Base-by-base conservation (phyloP, 2,797 vertebrate species). In the Enteromius thamalakanensis region DNA sequence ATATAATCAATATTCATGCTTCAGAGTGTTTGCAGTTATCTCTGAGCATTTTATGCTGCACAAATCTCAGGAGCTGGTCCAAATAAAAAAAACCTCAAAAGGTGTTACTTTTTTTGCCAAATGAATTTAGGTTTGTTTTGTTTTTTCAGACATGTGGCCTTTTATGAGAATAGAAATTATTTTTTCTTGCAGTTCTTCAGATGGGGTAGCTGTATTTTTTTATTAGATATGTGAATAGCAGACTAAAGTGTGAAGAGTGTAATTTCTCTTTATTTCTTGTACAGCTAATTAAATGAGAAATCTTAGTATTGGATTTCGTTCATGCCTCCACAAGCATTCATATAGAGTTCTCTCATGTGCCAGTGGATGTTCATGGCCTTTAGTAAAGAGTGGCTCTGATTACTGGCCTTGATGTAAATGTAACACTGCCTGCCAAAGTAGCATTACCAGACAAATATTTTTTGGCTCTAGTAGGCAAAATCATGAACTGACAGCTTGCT, bases 311-410 rank as follows among this genome's bases (percentile, higher is more conserved):
- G 62, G 37, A 74, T 19, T 60, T 42, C 8, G 15, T 78, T 78
- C 26, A 78, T 19, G 26, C 40, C 10, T 78, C 29, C 47, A 37
- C 26, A 78, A 47, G 21, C 42, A 64, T 77, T 4, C 58, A 49
- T 65, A 32, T 42, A 26, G 4, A 42, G 15, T 19, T 76, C 15
- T 67, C 9, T 45, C 37, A 55, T 70, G 9, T 80, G 51, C 17
- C 51, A 42, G 23, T 62, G 55, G 21, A 81, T 81, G 49, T 62
- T 70, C 8, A n/a, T 45, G 67, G 40, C 17, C 79, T 71, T 60
- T 60, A 71, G 51, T 55, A 26, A 45, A 71, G 19, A 29, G 14
- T 17, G 64, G 19, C 15, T 80, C 49, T 55, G 15, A 26, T 80
- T 55, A 29, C 14, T 62, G 55, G 40, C 12, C 42, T 72, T 72